These are phyloP conservation scores for Ceyx melanurus DNA, from an alignment of 2,113 vertebrate species.

Conservation along the genomic window DNA sequence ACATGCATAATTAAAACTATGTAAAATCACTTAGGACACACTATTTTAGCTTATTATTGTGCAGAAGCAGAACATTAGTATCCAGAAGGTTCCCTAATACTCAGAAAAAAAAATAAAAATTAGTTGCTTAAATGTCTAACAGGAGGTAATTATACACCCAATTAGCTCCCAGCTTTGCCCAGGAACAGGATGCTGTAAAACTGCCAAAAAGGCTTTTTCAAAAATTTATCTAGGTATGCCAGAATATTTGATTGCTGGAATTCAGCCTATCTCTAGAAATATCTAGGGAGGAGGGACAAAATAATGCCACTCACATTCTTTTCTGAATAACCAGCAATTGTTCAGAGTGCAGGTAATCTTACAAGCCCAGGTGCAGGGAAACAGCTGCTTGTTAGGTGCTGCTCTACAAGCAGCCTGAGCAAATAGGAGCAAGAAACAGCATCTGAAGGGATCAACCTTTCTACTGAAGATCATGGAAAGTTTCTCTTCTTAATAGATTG, in stretches of 20 bases:
- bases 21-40: constrained; percentile 20
- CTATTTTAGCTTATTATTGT: not conserved
- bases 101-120: not conserved
- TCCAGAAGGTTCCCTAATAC: constrained; percentile 45
- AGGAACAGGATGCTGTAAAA: constrained; percentile 54
- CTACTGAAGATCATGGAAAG: not conserved
- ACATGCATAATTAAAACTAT: not conserved
- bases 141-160: constrained; percentile 69
- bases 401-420: not conserved
- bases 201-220: constrained; percentile 52
- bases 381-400: not conserved
- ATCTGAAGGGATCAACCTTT: not conserved
- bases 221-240: constrained; percentile 41
- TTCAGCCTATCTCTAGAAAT: constrained; percentile 42
- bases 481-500: accelerated
- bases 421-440: not conserved
- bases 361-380: not conserved
- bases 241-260: constrained; percentile 24
- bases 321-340: constrained; percentile 12
- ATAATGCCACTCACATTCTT: not conserved
- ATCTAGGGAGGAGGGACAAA: not conserved
- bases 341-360: not conserved
- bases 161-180: constrained; percentile 59
- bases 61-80: constrained; percentile 15
- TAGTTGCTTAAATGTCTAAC: constrained; percentile 38